Percentiles rank a stretch among this genome's conserved stretches.
Conservation (phyloP, 2,888 invertebrate species). For the Conops quadrifasciatus region DNA sequence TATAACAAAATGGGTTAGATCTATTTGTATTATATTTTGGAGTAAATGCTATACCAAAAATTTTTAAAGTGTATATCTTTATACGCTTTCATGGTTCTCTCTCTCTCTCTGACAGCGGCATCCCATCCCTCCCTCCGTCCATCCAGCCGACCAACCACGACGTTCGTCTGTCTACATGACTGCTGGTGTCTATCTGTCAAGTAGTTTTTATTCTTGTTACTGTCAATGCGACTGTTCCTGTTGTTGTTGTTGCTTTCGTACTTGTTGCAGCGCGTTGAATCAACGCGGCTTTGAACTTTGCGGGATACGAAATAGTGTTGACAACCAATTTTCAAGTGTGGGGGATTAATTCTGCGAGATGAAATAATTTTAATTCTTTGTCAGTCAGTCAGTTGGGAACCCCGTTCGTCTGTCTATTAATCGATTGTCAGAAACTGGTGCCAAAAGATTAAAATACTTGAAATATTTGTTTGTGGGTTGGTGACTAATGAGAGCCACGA, state of each 20-base stretch:
- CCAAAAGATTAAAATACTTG: slow-evolving; percentile 18
- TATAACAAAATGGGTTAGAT: too few relatives aligned
- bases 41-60: too few relatives aligned
- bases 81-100: slow-evolving; percentile 25
- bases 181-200: slow-evolving; percentile 22
- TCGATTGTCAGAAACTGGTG: background rate
- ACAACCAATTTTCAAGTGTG: slow-evolving; percentile 36
- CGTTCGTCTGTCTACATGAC: slow-evolving; percentile 4
- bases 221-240: background rate
- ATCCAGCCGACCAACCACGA: background rate
- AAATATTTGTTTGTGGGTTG: background rate
- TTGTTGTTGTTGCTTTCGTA: background rate
- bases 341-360: slow-evolving; percentile 23
- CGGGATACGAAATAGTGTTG: slow-evolving; percentile 34
- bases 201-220: slow-evolving; percentile 25
- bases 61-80: too few relatives aligned
- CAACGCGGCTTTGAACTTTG: slow-evolving; percentile 29
- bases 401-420: slow-evolving; percentile 1
- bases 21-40: too few relatives aligned
- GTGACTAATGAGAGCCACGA: too few relatives aligned
- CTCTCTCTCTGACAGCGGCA: slow-evolving; percentile 1
- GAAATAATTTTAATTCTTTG: slow-evolving; percentile 28
- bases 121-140: background rate
- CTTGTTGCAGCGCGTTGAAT: slow-evolving; percentile 12
- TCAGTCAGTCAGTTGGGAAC: slow-evolving; percentile 9